Evolutionary conservation across 1,140 invertebrate genomes (phyloP).

Genomic region (Lordiphosa stackelbergi): DNA sequence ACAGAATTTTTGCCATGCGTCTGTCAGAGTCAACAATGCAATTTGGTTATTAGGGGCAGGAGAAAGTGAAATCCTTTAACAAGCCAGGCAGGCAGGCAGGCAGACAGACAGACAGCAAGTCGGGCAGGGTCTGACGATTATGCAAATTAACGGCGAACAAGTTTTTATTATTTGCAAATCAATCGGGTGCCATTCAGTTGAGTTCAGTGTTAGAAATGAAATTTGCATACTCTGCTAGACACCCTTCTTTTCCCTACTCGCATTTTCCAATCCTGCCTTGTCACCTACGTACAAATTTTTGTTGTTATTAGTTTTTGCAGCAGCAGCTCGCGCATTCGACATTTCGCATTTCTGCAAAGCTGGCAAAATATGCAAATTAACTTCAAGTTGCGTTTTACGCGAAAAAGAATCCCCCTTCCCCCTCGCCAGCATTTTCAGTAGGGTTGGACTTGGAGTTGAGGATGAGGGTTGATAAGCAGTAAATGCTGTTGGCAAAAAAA

Average conservation of each 20-base stretch:
- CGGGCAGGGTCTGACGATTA: conserved; percentile 47
- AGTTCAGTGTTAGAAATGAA: conserved; percentile 34
- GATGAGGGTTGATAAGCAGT: conserved; percentile 56
- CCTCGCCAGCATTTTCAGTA: conserved; percentile 13
- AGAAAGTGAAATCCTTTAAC: conserved; percentile 68
- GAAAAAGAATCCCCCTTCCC: background rate
- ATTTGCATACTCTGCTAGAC: conserved; percentile 58
- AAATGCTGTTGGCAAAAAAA: conserved; percentile 28
- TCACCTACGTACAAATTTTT: conserved; percentile 51
- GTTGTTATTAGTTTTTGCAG: conserved; percentile 59
- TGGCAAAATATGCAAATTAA: conserved; percentile 71
- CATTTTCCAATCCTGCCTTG: conserved; percentile 19
- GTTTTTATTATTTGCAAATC: conserved; percentile 43
- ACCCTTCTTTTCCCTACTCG: conserved; percentile 16
- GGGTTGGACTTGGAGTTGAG: conserved; percentile 31
- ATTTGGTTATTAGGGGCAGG: conserved; percentile 46
- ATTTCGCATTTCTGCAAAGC: conserved; percentile 58
- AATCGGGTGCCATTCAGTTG: conserved; percentile 15
- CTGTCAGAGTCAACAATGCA: conserved; percentile 68
- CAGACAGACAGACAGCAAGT: background rate
- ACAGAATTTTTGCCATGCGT: conserved; percentile 12
- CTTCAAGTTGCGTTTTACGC: conserved; percentile 64
- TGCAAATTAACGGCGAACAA: conserved; percentile 65
- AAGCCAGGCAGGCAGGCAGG: conserved; percentile 34
- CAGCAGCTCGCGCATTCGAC: conserved; percentile 40